Percentiles rank a stretch among this genome's conserved stretches.
Conservation (phyloP, 1,140 invertebrate genomes). For the Platyura marginata region DNA sequence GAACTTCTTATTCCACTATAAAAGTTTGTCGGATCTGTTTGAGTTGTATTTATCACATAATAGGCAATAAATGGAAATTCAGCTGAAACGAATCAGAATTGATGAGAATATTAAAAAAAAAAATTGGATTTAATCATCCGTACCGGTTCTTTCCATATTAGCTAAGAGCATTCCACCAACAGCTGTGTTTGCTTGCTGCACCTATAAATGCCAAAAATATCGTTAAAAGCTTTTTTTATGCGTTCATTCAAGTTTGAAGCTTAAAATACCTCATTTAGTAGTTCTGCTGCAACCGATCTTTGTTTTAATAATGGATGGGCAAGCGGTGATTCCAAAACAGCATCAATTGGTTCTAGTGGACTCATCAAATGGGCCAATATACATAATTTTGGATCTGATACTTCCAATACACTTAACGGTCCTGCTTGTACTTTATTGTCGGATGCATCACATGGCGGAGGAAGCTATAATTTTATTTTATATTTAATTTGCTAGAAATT, state of each 20-base stretch:
- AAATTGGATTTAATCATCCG: slow-evolving; percentile 7
- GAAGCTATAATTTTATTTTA: slow-evolving; percentile 13
- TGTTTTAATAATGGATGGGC: slow-evolving; percentile 55
- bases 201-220: background rate
- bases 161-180: slow-evolving; percentile 64
- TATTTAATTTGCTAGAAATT: background rate
- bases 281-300: slow-evolving; percentile 51
- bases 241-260: background rate
- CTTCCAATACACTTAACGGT: slow-evolving; percentile 57
- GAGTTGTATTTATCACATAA: slow-evolving; percentile 70
- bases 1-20: slow-evolving; percentile 64
- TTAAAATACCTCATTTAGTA: slow-evolving; percentile 63
- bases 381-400: slow-evolving; percentile 72
- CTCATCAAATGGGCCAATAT: slow-evolving; percentile 73
- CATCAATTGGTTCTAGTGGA: slow-evolving; percentile 62
- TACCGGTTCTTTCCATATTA: slow-evolving; percentile 74
- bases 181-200: slow-evolving; percentile 41
- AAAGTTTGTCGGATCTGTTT: slow-evolving; percentile 65
- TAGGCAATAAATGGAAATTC: slow-evolving; percentile 83
- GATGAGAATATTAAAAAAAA: slow-evolving; percentile 4
- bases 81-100: slow-evolving; percentile 31
- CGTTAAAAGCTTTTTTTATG: background rate
- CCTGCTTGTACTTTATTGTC: slow-evolving; percentile 36
- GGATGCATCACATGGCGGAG: slow-evolving; percentile 25
- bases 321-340: slow-evolving; percentile 61